Percentiles rank a stretch among this genome's conserved stretches.
phyloP scores from a whole-genome alignment of 1,140 invertebrate species.

The Tetragonula clypearis region DNA sequence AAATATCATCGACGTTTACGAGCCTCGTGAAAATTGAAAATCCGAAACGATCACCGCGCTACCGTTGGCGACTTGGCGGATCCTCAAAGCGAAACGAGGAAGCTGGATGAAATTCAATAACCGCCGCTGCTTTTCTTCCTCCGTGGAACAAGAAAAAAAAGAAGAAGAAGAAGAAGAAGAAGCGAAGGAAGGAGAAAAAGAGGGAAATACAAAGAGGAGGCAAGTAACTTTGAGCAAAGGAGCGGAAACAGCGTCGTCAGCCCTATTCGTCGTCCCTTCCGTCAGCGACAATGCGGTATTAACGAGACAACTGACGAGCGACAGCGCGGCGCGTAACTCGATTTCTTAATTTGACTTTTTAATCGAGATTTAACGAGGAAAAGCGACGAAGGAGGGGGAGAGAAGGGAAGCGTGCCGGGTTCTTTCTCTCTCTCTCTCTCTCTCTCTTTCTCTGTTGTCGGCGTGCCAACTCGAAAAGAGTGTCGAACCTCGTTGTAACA shows the following conservation, averaged over 20 bases:
- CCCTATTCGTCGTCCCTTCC: background rate
- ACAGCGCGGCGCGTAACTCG: constrained; percentile 16
- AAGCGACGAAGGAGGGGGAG: background rate
- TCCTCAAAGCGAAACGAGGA: background rate
- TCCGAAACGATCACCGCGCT: too few relatives aligned
- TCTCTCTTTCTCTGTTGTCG: constrained; percentile 9
- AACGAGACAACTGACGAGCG: constrained; percentile 21
- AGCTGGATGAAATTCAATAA: constrained; percentile 27
- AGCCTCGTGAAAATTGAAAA: too few relatives aligned
- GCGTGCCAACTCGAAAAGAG: constrained; percentile 38
- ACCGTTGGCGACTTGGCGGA: too few relatives aligned
- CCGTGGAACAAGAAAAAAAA: too few relatives aligned
- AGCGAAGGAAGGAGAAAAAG: background rate
- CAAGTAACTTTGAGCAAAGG: background rate
- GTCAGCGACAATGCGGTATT: constrained; percentile 20
- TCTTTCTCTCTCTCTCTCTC: too few relatives aligned
- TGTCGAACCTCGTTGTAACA: constrained; percentile 39
- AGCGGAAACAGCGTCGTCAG: background rate
- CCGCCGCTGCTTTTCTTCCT: background rate
- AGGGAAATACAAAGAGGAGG: background rate
- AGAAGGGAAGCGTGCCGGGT: constrained; percentile 1
- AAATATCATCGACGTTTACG: too few relatives aligned
- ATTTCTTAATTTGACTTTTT: constrained; percentile 53
- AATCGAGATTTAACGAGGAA: constrained; percentile 54
- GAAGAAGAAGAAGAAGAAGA: background rate